A percentile compares a stretch with the other conserved stretches of the same genome.
Evolutionary conservation across 1,140 invertebrate genomes (phyloP).

Genomic region (Homarus americanus): DNA sequence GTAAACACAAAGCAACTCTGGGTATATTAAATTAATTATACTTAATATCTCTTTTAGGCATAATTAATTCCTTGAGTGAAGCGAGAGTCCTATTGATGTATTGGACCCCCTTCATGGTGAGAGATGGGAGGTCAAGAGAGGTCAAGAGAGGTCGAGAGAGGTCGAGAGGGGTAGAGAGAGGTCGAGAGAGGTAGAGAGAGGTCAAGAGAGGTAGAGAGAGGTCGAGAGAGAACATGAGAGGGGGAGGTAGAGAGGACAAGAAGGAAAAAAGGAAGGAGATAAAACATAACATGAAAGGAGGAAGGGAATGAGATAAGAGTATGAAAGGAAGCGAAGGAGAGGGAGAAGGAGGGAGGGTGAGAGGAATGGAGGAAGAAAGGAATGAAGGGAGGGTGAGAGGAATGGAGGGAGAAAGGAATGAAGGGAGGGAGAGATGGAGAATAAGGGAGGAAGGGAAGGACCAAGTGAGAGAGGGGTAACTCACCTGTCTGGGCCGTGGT

Average conservation of each 20-base stretch:
- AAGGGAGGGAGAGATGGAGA: not conserved
- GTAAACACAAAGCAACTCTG: no score
- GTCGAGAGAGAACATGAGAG: not conserved
- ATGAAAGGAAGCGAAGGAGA: not conserved
- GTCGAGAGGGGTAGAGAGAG: no score
- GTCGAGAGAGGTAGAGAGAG: not conserved
- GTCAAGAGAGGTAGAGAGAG: not conserved
- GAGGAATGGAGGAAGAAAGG: not conserved
- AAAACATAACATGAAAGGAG: not conserved
- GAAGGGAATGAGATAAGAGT: not conserved
- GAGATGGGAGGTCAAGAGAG: no score
- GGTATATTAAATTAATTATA: no score
- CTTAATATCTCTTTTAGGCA: no score
- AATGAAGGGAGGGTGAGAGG: not conserved
- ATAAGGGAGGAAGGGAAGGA: not conserved
- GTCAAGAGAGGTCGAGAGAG: no score
- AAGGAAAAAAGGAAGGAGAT: not conserved
- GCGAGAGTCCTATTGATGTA: no score
- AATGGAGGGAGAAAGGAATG: not conserved
- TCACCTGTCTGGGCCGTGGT: conserved; percentile 34
- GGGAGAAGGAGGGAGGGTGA: not conserved
- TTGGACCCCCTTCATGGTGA: no score
- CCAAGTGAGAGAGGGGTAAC: not conserved
- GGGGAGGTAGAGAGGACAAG: not conserved
- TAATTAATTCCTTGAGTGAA: no score